Conservation (phyloP, 2,888 invertebrate species). For the Cataglyphis livida region DNA sequence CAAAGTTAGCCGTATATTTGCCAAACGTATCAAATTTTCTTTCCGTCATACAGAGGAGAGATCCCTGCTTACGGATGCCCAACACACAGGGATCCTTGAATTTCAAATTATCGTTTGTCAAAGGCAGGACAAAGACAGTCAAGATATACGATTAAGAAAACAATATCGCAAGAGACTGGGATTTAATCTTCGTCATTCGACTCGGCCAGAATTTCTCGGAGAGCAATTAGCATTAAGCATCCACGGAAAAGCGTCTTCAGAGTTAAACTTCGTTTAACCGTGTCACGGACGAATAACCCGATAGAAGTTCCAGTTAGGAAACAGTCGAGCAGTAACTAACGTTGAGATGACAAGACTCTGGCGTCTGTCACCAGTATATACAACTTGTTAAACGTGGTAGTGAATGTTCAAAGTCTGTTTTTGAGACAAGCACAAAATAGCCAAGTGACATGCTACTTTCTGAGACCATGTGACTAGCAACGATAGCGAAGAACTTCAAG, state of each 20-base stretch:
- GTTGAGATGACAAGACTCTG: slow-evolving; percentile 26
- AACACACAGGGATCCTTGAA: slow-evolving; percentile 25
- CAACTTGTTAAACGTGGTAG: slow-evolving; percentile 41
- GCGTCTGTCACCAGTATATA: slow-evolving; percentile 19
- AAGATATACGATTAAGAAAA: slow-evolving; percentile 36
- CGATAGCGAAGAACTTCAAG: not conserved
- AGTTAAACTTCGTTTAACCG: slow-evolving; percentile 27
- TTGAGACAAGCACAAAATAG: slow-evolving; percentile 9
- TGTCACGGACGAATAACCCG: slow-evolving; percentile 28
- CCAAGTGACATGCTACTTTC: slow-evolving; percentile 27
- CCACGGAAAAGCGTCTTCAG: slow-evolving; percentile 20
- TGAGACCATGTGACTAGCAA: not conserved
- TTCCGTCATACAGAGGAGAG: not conserved
- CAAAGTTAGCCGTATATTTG: not conserved
- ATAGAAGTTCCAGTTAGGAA: slow-evolving; percentile 13
- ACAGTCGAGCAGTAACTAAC: slow-evolving; percentile 28
- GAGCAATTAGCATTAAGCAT: slow-evolving; percentile 35
- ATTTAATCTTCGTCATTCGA: slow-evolving; percentile 3
- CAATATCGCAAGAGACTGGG: slow-evolving; percentile 30
- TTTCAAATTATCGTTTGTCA: slow-evolving; percentile 41
- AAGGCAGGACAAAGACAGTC: slow-evolving; percentile 12
- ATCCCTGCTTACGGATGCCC: slow-evolving; percentile 3
- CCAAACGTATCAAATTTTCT: slow-evolving; percentile 5
- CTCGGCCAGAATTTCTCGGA: slow-evolving; percentile 19
- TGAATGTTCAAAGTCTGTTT: slow-evolving; percentile 43